Evolutionary conservation across 1,140 invertebrate genomes (phyloP).

Genomic region (Dinothrombium tinctorium): DNA sequence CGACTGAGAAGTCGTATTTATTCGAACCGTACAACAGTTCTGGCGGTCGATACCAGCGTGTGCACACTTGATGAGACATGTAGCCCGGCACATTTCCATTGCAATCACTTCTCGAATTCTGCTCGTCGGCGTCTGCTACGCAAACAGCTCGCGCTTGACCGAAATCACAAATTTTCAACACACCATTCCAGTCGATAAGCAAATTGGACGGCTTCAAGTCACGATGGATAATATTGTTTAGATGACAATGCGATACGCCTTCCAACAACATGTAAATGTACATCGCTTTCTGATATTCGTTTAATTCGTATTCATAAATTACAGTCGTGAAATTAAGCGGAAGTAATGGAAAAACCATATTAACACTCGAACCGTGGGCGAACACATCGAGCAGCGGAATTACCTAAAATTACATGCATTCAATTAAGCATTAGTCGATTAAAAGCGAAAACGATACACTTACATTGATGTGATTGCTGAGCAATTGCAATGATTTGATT

Average conservation of each 20-base stretch:
- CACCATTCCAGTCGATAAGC: conserved; percentile 55
- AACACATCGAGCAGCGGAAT: conserved; percentile 73
- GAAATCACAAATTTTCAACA: conserved; percentile 74
- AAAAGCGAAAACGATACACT: conserved; percentile 20
- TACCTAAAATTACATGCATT: conserved; percentile 33
- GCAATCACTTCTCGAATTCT: conserved; percentile 17
- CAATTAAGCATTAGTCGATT: conserved; percentile 1
- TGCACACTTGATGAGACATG: conserved; percentile 36
- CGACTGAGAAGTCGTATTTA: conserved; percentile 51
- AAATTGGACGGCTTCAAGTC: conserved; percentile 94
- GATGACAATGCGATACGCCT: conserved; percentile 69
- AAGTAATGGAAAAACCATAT: conserved; percentile 44
- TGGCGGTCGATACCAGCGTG: conserved; percentile 79
- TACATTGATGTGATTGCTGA: conserved; percentile 59
- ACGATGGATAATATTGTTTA: conserved; percentile 75
- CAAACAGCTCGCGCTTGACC: conserved; percentile 62
- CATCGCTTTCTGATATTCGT: conserved; percentile 47
- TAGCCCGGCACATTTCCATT: conserved; percentile 33
- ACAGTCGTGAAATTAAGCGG: conserved; percentile 28
- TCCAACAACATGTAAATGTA: conserved; percentile 76
- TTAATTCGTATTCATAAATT: conserved; percentile 48
- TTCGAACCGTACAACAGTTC: conserved; percentile 78
- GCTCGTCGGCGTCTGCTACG: conserved; percentile 7
- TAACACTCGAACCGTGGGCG: conserved; percentile 56
- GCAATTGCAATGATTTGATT: conserved; percentile 69